Evolutionary conservation across 1,140 invertebrate species (phyloP).

Genomic region (fruit fly (Drosophila melanogaster)): DNA sequence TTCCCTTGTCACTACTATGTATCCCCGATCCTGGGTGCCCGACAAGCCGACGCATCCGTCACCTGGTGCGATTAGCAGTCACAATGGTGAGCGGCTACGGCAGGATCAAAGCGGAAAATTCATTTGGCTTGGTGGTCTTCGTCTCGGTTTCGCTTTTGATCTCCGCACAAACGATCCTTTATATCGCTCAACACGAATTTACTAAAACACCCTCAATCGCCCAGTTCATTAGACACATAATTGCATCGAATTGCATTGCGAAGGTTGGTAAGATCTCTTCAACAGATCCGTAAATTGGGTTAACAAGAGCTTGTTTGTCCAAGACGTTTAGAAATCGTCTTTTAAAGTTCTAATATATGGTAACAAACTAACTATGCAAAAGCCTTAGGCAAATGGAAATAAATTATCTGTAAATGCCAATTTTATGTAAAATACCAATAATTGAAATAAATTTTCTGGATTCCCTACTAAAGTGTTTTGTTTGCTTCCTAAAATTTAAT

Average conservation of each 20-base stretch:
- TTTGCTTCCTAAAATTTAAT: too few species aligned
- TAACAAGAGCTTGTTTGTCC: slow-evolving; percentile 33
- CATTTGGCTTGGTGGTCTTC: slow-evolving; percentile 83
- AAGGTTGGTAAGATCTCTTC: slow-evolving; percentile 11
- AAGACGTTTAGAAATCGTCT: not conserved
- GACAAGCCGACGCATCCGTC: slow-evolving; percentile 73
- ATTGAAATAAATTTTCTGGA: too few species aligned
- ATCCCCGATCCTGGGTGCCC: slow-evolving; percentile 14
- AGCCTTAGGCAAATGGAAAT: not conserved
- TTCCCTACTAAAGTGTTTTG: too few species aligned
- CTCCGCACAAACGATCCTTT: slow-evolving; percentile 58
- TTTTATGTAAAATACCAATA: too few species aligned
- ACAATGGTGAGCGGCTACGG: slow-evolving; percentile 74
- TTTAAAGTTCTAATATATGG: not conserved
- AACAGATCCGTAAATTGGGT: slow-evolving; percentile 37
- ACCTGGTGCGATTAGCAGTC: slow-evolving; percentile 75
- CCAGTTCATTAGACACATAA: slow-evolving; percentile 50
- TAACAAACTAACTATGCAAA: not conserved
- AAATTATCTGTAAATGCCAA: not conserved
- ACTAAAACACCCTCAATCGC: slow-evolving; percentile 46
- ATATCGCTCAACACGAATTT: slow-evolving; percentile 40
- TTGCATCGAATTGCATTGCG: slow-evolving; percentile 24
- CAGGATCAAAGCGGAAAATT: slow-evolving; percentile 83
- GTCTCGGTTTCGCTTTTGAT: slow-evolving; percentile 70
- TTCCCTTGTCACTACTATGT: slow-evolving; percentile 69